Evolutionary conservation across 2,888 invertebrate species (phyloP).

Genomic region (Chrysomela aeneicollis): DNA sequence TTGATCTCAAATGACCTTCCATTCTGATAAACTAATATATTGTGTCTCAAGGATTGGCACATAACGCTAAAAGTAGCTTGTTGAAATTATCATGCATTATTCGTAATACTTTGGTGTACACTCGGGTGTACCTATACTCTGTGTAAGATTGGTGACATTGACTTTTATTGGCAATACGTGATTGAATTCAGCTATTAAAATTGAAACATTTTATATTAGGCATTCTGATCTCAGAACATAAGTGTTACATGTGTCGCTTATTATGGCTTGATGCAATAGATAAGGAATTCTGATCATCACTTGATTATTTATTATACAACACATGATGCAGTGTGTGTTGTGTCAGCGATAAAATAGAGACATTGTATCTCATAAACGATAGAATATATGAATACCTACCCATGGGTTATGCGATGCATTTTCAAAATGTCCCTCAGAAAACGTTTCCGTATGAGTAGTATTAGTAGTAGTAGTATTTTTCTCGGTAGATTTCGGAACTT

Average conservation of each 20-base stretch:
- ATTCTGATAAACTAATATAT: neutral
- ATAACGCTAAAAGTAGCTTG: neutral
- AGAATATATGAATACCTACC: too few species aligned
- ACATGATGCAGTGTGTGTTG: too few species aligned
- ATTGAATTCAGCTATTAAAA: neutral
- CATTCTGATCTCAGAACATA: neutral
- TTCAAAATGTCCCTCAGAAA: too few species aligned
- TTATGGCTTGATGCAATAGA: neutral
- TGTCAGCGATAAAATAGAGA: too few species aligned
- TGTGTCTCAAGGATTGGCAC: neutral
- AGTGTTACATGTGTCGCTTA: neutral
- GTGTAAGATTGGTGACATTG: neutral
- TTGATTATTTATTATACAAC: neutral
- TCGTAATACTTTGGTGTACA: constrained; percentile 1
- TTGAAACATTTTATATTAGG: constrained; percentile 1
- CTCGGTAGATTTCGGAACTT: too few species aligned
- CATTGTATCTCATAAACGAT: too few species aligned
- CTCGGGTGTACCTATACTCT: too few species aligned
- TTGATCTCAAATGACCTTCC: neutral
- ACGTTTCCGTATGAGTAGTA: too few species aligned
- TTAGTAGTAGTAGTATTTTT: too few species aligned
- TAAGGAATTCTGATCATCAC: neutral
- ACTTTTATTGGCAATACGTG: constrained; percentile 7
- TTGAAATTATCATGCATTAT: neutral
- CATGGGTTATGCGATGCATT: too few species aligned